Percentiles rank a stretch among this genome's conserved stretches.
Evolutionary conservation across 64 coral and sea anemone genomes (phyloP).

Genomic region (Exaiptasia diaphana): DNA sequence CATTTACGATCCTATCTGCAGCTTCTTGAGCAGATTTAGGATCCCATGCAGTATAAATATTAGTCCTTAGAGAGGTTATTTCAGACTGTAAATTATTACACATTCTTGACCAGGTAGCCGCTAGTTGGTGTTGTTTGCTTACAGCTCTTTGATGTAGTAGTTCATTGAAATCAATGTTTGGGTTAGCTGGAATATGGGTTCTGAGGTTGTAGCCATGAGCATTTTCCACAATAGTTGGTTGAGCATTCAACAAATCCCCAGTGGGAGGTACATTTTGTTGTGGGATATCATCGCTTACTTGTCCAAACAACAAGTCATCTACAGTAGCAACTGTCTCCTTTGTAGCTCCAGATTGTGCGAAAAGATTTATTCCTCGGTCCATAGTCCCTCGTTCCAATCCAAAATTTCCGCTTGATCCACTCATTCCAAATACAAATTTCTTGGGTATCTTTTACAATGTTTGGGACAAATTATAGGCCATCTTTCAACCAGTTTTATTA

Average conservation of each 20-base stretch:
- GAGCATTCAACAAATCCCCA: background rate
- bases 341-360: background rate
- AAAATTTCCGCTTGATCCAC: background rate
- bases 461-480: no score
- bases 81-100: background rate
- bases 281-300: background rate
- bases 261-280: background rate
- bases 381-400: constrained; percentile 1
- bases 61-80: background rate
- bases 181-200: background rate
- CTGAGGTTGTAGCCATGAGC: background rate
- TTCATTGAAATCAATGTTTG: background rate
- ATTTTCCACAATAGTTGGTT: background rate
- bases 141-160: background rate
- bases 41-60: background rate
- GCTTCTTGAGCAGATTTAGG: background rate
- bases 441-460: no score
- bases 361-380: background rate
- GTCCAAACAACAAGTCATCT: background rate
- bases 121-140: background rate
- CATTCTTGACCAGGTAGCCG: background rate
- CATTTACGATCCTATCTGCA: background rate
- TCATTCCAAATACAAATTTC: background rate
- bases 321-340: background rate
- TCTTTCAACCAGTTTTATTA: no score